Base-by-base conservation (phyloP, 1,140 invertebrate species). In the Ridgeia piscesae region DNA sequence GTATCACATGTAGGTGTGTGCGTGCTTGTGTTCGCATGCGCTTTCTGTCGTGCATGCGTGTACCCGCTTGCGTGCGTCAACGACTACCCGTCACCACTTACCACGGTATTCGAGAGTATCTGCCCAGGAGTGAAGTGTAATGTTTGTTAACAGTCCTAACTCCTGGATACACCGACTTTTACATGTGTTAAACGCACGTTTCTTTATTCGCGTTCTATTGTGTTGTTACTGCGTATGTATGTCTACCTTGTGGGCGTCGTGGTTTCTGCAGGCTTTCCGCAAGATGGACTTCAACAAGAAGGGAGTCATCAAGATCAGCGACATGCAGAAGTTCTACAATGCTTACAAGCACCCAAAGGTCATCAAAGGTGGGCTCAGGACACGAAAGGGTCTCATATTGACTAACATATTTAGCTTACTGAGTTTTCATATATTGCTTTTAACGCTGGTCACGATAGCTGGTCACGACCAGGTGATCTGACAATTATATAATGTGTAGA, bases 301-400 rank as follows among this genome's bases (percentile, higher is more conserved):
- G 91, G 95, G 95, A 21, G 48, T 93, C n/a, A 93, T 96, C 9
- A 94, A 94, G 34, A 33, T 95, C 14, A 95, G 93, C 93, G 94
- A 96, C 91, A 94, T 96, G 58, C 95, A 94, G 92, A 96, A 96
- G 92, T 96, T 95, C 93, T 96, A 95, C 93, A 96, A 95, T 93
- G 94, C 95, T 31, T 94, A 91, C 88, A 93, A 93, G 58, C 94
- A 94, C 92, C 94, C 94, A 33, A 92, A 93, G 91, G 94, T 94
- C 6, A 92, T 77, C 58, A 77, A 77, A 77, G 58, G 58, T 77
- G 58, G 58, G 58, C 58, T 4, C 17, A 31, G 2, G 11, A 21
- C 58, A 21, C 2, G 17, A 77, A 77, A 2, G 27, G 17, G 11
- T 77, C 11, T 77, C 27, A 21, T 21, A 21, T 17, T 31, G 27